These are phyloP conservation scores for Diplazon laetatorius DNA, from an alignment of 2,888 invertebrate species.

Conservation along the genomic window DNA sequence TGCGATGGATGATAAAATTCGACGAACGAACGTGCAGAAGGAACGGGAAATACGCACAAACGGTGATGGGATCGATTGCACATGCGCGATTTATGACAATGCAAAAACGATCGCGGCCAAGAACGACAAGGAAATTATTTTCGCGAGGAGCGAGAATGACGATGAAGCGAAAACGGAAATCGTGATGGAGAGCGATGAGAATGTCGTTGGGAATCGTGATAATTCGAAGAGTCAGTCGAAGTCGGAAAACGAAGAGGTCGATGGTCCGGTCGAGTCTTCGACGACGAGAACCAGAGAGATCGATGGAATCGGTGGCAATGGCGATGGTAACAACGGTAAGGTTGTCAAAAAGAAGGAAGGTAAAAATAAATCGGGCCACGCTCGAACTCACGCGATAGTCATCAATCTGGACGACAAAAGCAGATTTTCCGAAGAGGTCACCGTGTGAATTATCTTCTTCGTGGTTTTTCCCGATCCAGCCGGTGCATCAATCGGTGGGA, in stretches of 20 bases:
- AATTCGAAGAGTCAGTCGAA: conserved; percentile 56
- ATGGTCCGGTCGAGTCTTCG: conserved; percentile 38
- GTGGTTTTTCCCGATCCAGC: neutral
- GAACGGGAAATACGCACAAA: conserved; percentile 57
- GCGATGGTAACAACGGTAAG: neutral
- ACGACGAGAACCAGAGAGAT: conserved; percentile 42
- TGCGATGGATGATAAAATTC: conserved; percentile 58
- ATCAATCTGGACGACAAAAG: conserved; percentile 92
- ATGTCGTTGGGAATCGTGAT: conserved; percentile 37
- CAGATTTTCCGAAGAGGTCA: conserved; percentile 92
- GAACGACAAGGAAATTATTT: conserved; percentile 81
- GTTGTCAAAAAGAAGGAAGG: conserved; percentile 64
- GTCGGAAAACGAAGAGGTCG: conserved; percentile 54
- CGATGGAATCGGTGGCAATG: neutral
- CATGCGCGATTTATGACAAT: conserved; percentile 65
- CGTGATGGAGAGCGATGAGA: conserved; percentile 17
- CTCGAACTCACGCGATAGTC: conserved; percentile 90
- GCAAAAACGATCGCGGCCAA: conserved; percentile 82
- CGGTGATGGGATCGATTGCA: conserved; percentile 64
- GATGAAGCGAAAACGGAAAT: conserved; percentile 77
- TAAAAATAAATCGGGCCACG: conserved; percentile 85
- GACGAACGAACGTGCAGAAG: conserved; percentile 76
- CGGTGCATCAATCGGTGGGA: no score
- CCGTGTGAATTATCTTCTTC: conserved; percentile 84
- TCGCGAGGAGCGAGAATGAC: conserved; percentile 66